Evolutionary conservation across 2,888 invertebrate genomes (phyloP).

Genomic region (Drosophila nr. perissopoda): DNA sequence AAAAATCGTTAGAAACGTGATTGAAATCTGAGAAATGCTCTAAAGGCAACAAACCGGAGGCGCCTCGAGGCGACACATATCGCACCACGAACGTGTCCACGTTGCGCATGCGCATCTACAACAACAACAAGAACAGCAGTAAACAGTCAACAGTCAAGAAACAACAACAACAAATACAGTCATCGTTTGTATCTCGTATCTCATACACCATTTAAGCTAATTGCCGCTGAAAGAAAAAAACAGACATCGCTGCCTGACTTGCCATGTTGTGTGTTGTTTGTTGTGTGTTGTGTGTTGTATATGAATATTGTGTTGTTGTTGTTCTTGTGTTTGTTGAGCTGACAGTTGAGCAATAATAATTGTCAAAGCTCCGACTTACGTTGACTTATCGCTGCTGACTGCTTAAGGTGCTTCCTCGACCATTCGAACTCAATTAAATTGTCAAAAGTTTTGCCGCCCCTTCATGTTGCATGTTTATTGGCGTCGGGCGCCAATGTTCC

Average conservation of each 20-base stretch:
- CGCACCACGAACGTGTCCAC: slow-evolving; percentile 70
- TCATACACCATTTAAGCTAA: slow-evolving; percentile 66
- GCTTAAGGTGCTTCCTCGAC: slow-evolving; percentile 49
- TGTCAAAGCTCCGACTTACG: slow-evolving; percentile 77
- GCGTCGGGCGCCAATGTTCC: slow-evolving; percentile 58
- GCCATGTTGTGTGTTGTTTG: not conserved
- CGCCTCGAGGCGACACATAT: slow-evolving; percentile 75
- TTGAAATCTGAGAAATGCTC: slow-evolving; percentile 66
- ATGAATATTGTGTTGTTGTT: slow-evolving; percentile 39
- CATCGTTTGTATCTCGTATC: slow-evolving; percentile 57
- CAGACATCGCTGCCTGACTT: slow-evolving; percentile 15
- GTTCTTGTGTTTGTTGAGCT: slow-evolving; percentile 34
- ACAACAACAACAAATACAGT: not conserved
- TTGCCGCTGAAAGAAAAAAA: slow-evolving; percentile 27
- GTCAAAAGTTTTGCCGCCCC: slow-evolving; percentile 64
- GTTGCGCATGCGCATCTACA: slow-evolving; percentile 67
- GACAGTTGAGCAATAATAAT: slow-evolving; percentile 79
- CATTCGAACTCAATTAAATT: slow-evolving; percentile 69
- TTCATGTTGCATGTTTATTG: slow-evolving; percentile 21
- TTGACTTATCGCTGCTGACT: slow-evolving; percentile 64
- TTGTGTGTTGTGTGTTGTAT: slow-evolving; percentile 8
- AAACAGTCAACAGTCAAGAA: slow-evolving; percentile 3
- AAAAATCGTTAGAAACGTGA: slow-evolving; percentile 80
- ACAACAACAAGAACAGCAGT: not conserved
- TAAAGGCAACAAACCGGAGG: slow-evolving; percentile 35